Conservation (phyloP, 2,113 vertebrate species). For the Phrynocephalus versicolor region DNA sequence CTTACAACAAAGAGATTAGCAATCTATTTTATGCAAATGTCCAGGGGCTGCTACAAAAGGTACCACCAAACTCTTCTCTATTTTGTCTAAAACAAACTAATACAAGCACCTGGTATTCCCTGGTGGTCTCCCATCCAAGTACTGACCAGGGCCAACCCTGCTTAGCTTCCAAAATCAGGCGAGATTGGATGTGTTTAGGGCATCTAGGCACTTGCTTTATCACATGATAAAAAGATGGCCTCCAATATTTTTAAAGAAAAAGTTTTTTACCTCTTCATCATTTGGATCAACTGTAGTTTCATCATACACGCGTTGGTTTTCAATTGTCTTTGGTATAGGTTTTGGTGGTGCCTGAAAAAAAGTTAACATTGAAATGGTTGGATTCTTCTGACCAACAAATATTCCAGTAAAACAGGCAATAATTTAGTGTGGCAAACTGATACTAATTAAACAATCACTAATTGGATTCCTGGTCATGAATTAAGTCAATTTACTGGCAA, state of each 20-base stretch:
- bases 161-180: too few species aligned
- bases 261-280: conserved; percentile 89
- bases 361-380: background rate
- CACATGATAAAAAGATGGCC: too few species aligned
- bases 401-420: background rate
- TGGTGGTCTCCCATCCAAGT: too few species aligned
- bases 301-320: conserved; percentile 93
- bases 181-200: too few species aligned
- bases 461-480: too few species aligned
- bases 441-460: too few species aligned
- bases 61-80: background rate
- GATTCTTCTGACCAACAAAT: background rate
- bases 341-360: conserved; percentile 91
- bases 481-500: too few species aligned
- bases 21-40: background rate
- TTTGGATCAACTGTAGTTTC: conserved; percentile 93
- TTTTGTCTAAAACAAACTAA: background rate
- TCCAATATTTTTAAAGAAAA: background rate
- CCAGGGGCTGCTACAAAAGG: background rate
- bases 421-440: too few species aligned
- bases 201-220: too few species aligned
- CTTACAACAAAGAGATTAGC: background rate
- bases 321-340: conserved; percentile 94
- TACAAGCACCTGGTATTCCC: too few species aligned
- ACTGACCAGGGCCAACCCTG: too few species aligned